A percentile compares a stretch with the other conserved stretches of the same genome.
These are phyloP conservation scores for Perca schrenkii DNA, from an alignment of 2,113 vertebrate genomes.

Conservation along the genomic window DNA sequence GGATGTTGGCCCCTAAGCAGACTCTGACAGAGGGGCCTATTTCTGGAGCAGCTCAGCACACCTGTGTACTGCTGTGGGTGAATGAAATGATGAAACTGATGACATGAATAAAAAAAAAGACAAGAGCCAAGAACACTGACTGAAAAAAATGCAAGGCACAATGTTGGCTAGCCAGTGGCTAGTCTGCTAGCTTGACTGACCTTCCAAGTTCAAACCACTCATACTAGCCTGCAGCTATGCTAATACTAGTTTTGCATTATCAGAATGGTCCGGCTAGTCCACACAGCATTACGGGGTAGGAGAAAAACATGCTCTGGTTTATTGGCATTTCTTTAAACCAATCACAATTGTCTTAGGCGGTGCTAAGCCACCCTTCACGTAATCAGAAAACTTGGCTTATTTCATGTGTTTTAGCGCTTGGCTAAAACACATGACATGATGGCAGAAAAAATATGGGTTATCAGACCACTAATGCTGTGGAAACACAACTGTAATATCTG, in stretches of 20 bases:
- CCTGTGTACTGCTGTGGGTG: slow-evolving; percentile 39
- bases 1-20: slow-evolving; percentile 32
- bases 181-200: not conserved
- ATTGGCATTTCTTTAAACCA: no score
- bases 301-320: no score
- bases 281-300: no score
- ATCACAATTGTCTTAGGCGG: no score
- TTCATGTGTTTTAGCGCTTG: no score
- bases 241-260: not conserved
- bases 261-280: no score
- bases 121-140: no score
- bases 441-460: not conserved
- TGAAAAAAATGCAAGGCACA: not conserved
- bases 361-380: no score
- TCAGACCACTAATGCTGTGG: not conserved
- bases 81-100: not conserved
- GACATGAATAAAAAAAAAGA: not conserved
- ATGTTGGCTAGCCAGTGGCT: not conserved
- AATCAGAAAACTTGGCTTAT: no score
- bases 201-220: slow-evolving; percentile 42
- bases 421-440: no score
- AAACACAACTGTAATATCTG: not conserved
- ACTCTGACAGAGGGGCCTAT: slow-evolving; percentile 34
- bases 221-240: slow-evolving; percentile 25
- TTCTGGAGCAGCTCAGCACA: slow-evolving; percentile 26